These are phyloP conservation scores for Periparus ater DNA, from an alignment of 2,797 vertebrate genomes.

Conservation along the genomic window DNA sequence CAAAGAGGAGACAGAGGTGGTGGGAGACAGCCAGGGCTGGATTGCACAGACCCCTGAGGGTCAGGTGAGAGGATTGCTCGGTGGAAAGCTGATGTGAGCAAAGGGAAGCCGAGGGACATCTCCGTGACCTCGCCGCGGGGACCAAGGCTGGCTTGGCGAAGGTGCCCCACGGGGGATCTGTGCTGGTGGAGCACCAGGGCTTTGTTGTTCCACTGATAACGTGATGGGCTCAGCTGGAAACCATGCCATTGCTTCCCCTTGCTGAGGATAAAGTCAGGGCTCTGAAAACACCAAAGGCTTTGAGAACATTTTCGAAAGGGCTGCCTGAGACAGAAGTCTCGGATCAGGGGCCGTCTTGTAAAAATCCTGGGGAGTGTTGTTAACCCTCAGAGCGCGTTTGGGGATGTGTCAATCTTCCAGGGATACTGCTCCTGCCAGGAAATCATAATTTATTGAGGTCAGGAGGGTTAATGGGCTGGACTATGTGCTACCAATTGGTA, in stretches of 20 bases:
- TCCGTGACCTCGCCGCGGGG: slow-evolving; percentile 22
- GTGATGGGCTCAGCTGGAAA: slow-evolving; percentile 61
- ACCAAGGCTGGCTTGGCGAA: slow-evolving; percentile 32
- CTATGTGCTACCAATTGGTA: slow-evolving; percentile 54
- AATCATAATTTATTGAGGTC: slow-evolving; percentile 62
- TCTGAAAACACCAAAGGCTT: slow-evolving; percentile 36
- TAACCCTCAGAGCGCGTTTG: neutral
- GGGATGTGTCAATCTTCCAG: slow-evolving; percentile 51
- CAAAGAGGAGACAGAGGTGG: slow-evolving; percentile 53
- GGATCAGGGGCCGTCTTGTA: neutral
- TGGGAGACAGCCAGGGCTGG: neutral
- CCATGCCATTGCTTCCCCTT: neutral
- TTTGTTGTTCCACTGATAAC: slow-evolving; percentile 54
- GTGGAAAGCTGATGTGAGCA: neutral
- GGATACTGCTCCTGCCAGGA: neutral
- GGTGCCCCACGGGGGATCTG: slow-evolving; percentile 45
- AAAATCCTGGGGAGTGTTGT: slow-evolving; percentile 39
- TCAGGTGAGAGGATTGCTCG: slow-evolving; percentile 64
- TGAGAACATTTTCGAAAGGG: slow-evolving; percentile 7
- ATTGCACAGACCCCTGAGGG: slow-evolving; percentile 29
- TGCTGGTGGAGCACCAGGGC: neutral
- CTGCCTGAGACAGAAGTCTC: slow-evolving; percentile 21
- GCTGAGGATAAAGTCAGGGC: slow-evolving; percentile 24
- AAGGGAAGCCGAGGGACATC: slow-evolving; percentile 11
- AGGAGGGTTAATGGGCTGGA: slow-evolving; percentile 24